A percentile compares a stretch with the other conserved stretches of the same genome.
These are phyloP conservation scores for Bufotes viridis DNA, from an alignment of 2,797 vertebrate species.

Conservation along the genomic window DNA sequence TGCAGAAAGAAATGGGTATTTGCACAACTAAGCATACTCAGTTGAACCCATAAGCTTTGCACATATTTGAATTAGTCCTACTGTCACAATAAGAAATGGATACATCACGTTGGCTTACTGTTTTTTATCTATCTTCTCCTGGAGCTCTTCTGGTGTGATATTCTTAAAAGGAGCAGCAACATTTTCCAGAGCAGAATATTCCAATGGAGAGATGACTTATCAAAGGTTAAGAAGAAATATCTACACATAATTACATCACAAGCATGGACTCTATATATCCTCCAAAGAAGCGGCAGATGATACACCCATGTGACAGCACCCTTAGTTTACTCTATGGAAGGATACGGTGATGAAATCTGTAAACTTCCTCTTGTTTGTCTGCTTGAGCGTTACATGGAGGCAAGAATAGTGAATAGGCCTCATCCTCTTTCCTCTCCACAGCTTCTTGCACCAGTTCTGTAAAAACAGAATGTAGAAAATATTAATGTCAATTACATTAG, in stretches of 20 bases:
- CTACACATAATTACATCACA: neutral
- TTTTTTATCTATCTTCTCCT: constrained; percentile 78
- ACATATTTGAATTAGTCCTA: neutral
- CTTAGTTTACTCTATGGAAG: constrained; percentile 66
- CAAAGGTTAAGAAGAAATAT: constrained; percentile 53
- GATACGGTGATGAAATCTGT: constrained; percentile 90
- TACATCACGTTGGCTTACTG: constrained; percentile 71
- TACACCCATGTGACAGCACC: neutral
- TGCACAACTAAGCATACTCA: neutral
- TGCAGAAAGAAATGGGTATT: too few relatives aligned
- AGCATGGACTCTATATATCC: too few relatives aligned
- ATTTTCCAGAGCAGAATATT: constrained; percentile 79
- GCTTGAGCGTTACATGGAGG: constrained; percentile 83
- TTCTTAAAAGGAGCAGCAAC: constrained; percentile 79
- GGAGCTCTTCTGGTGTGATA: constrained; percentile 77
- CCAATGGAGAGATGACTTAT: constrained; percentile 82
- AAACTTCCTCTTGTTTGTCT: constrained; percentile 82
- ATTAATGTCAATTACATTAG: neutral
- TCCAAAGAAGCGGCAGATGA: neutral
- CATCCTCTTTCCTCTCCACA: constrained; percentile 72
- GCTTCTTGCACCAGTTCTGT: constrained; percentile 85
- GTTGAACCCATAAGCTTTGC: neutral
- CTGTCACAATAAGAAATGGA: too few relatives aligned
- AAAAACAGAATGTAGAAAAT: constrained; percentile 13
- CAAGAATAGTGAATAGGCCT: constrained; percentile 73